Evolutionary conservation across 2,888 invertebrate genomes (phyloP).

Genomic region (Plusia festucae): DNA sequence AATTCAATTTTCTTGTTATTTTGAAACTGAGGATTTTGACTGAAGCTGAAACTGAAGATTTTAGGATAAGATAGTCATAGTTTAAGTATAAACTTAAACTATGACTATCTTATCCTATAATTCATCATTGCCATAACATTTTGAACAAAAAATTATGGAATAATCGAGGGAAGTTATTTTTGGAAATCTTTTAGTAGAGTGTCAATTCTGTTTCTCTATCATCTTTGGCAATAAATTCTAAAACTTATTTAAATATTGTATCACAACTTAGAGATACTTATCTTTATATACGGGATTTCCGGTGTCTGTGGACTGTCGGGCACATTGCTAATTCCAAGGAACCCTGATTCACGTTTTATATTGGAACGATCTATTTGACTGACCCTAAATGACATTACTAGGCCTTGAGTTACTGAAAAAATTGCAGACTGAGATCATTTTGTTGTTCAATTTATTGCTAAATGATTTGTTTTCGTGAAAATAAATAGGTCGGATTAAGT

Average conservation of each 20-base stretch:
- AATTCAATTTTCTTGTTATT: too few species aligned
- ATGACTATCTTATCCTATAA: too few species aligned
- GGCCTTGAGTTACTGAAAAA: background rate
- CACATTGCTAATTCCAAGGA: constrained; percentile 77
- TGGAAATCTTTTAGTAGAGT: background rate
- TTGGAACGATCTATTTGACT: constrained; percentile 38
- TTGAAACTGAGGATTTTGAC: too few species aligned
- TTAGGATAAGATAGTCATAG: too few species aligned
- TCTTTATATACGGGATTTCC: constrained; percentile 88
- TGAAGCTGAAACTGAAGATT: too few species aligned
- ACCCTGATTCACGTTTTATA: constrained; percentile 67
- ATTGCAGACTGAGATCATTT: background rate
- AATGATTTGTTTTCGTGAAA: background rate
- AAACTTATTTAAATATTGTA: constrained; percentile 85
- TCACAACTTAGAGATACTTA: constrained; percentile 80
- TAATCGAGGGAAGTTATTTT: too few species aligned
- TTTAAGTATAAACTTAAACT: too few species aligned
- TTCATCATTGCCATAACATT: too few species aligned
- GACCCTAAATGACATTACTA: constrained; percentile 34
- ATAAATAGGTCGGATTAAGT: too few species aligned
- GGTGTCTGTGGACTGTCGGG: constrained; percentile 74
- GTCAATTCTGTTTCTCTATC: constrained; percentile 45
- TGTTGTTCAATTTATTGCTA: background rate
- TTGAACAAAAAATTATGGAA: too few species aligned
- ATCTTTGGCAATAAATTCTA: constrained; percentile 78